Evolutionary conservation across 2,113 vertebrate species (phyloP).

Genomic region (Takifugu bimaculatus): DNA sequence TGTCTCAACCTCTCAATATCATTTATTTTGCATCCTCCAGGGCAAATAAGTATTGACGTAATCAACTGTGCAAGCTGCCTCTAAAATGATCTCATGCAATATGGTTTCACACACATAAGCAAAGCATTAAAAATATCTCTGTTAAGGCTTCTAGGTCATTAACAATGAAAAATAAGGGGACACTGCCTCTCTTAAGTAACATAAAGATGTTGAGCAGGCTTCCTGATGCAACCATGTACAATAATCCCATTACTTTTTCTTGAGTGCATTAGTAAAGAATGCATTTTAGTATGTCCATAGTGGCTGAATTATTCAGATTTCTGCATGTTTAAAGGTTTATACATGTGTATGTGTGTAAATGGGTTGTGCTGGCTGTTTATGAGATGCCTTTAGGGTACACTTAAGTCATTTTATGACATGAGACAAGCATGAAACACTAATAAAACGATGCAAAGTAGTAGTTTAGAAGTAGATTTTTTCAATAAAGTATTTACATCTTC

Average conservation of each 20-base stretch:
- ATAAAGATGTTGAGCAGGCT: constrained; percentile 34
- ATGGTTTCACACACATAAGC: constrained; percentile 1
- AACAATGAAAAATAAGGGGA: constrained; percentile 26
- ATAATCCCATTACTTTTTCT: constrained; percentile 39
- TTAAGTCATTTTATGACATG: neutral
- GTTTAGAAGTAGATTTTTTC: no score
- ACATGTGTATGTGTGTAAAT: neutral
- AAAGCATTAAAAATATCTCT: neutral
- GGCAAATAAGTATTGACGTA: constrained; percentile 22
- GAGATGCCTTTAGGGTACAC: constrained; percentile 8
- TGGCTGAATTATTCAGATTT: constrained; percentile 48
- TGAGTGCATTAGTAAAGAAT: constrained; percentile 42
- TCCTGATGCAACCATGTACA: constrained; percentile 43
- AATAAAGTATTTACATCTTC: no score
- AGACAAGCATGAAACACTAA: neutral
- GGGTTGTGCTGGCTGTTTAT: neutral
- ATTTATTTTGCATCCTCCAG: constrained; percentile 19
- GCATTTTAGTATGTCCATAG: constrained; percentile 37
- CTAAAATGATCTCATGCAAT: constrained; percentile 17
- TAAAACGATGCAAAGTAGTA: no score
- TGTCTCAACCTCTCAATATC: constrained; percentile 11
- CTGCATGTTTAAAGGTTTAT: constrained; percentile 2
- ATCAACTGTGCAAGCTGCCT: constrained; percentile 26
- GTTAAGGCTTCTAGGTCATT: constrained; percentile 21
- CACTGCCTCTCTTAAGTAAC: constrained; percentile 30